Base-by-base conservation (phyloP, 2,113 vertebrate species). In the Pyrgilauda ruficollis region DNA sequence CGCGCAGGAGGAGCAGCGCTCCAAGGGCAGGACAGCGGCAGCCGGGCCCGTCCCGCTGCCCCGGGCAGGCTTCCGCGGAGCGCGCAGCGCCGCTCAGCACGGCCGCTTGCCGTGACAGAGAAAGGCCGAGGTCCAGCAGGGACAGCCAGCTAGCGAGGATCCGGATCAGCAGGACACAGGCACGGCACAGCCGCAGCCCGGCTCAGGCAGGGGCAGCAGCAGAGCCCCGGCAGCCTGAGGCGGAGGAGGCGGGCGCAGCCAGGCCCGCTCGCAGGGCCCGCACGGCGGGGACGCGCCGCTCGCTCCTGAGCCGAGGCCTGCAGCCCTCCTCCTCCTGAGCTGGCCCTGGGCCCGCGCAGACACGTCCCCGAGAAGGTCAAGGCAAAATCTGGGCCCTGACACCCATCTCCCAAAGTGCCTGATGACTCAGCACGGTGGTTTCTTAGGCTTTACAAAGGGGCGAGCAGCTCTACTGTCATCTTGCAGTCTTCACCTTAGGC, bases 201-300 rank as follows among this genome's bases (percentile, higher is more conserved):
- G 43, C 22, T 55, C 33, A 21, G 30, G 27, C 50, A 18, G 20
- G 11, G 33, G 21, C 46, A 18, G 7, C 17, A 19, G 6, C 13
- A 35, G 26, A 46, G 31, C 28, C 28, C 21, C 68, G 13, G 43
- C 13, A 33, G 24, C 28, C 59, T 2, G 19, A 33, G 1, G 49
- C 46, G 9, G 13, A 55, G 33, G 27, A 37, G 16, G 23, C 17
- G 31, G 28, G 4, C 10, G 8, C 52, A 37, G 33, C 9, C 37
- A 7, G 20, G 7, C 16, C 35, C 47, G 55, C 26, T 10, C 2
- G 27, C 17, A 39, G 27, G n/a, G 27, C 28, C 44, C 69, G 41
- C 37, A 4, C 31, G 31, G 20, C 55, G 6, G 8, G 56, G 56
- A 24, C 3, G 2, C 1, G 0, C 27, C 56, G 37, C 43, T 63